Evolutionary conservation across 2,797 vertebrate genomes (phyloP).

Genomic region (Carcharodon carcharias): DNA sequence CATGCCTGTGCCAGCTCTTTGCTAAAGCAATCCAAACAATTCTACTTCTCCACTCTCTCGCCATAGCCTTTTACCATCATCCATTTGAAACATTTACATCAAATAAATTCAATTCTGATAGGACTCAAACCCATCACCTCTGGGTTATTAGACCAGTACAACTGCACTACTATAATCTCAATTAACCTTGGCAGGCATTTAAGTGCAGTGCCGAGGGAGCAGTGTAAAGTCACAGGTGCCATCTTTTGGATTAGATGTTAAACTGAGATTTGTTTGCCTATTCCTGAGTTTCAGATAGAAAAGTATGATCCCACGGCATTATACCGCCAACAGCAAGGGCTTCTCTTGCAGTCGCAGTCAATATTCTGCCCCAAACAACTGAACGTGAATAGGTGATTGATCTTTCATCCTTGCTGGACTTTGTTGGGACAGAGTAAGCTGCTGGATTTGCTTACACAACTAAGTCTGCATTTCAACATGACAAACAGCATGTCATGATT

Average conservation of each 20-base stretch:
- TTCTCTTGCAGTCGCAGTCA: neutral
- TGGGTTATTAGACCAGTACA: neutral
- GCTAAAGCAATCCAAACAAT: neutral
- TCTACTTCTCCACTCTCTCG: neutral
- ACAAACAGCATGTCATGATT: neutral
- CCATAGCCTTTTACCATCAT: neutral
- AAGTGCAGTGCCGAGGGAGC: neutral
- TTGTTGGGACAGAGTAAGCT: neutral
- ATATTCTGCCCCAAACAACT: too few relatives aligned
- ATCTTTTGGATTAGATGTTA: neutral
- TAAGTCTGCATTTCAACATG: neutral
- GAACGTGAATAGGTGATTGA: too few relatives aligned
- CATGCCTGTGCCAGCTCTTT: neutral
- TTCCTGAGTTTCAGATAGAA: neutral
- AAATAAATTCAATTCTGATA: neutral
- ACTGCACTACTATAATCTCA: neutral
- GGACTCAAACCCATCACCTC: neutral
- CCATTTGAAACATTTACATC: neutral
- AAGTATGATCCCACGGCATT: neutral
- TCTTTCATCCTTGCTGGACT: too few relatives aligned
- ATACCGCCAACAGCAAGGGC: neutral
- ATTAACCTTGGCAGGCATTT: neutral
- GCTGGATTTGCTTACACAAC: neutral
- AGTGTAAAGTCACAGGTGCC: neutral
- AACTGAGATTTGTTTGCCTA: neutral